Base-by-base conservation (phyloP, 2,888 invertebrate species). In the Hydroisotoma schaefferi region DNA sequence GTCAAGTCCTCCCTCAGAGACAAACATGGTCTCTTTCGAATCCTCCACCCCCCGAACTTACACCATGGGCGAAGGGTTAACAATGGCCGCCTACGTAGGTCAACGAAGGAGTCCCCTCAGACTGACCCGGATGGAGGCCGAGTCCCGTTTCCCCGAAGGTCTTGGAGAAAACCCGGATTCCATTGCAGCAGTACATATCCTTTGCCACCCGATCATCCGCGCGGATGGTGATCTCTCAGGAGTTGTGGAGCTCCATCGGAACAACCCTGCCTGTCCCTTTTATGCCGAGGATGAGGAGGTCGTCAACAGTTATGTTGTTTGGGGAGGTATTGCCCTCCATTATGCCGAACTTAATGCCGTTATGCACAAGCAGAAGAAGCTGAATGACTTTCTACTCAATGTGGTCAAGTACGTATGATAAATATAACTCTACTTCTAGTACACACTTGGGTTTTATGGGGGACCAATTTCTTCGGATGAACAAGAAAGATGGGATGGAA, bases 381-480 rank as follows among this genome's bases (percentile, higher is more conserved):
- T 89, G 68, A 86, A 87, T 49, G 87, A 87, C 65, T 90, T 90
- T 74, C 80, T 90, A 0, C 77, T 90, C 52, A 84, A 85, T 53
- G 88, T 90, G 33, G 88, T 89, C 49, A 88, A 87, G 89, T 88
- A 79, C 82, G 84, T 80, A 23, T 33, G 37, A 54, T 38, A 48
- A 55, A 37, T 46, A 40, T 40, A 59, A 27, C 18, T 15, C 12
- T 12, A 33, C 33, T 58, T 52, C 46, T 58, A 52, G 49, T 52
- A 58, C 12, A 18, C n/a, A n/a, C n/a, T n/a, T n/a, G n/a, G n/a
- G n/a, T n/a, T n/a, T n/a, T n/a, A n/a, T n/a, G n/a, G n/a, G n/a
- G n/a, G n/a, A n/a, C n/a, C n/a, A n/a, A n/a, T n/a, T n/a, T n/a
- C n/a, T n/a, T n/a, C n/a, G n/a, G n/a, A n/a, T n/a, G n/a, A n/a